These are phyloP conservation scores for Dryoscopus gambensis DNA, from an alignment of 2,113 vertebrate species.

Conservation along the genomic window DNA sequence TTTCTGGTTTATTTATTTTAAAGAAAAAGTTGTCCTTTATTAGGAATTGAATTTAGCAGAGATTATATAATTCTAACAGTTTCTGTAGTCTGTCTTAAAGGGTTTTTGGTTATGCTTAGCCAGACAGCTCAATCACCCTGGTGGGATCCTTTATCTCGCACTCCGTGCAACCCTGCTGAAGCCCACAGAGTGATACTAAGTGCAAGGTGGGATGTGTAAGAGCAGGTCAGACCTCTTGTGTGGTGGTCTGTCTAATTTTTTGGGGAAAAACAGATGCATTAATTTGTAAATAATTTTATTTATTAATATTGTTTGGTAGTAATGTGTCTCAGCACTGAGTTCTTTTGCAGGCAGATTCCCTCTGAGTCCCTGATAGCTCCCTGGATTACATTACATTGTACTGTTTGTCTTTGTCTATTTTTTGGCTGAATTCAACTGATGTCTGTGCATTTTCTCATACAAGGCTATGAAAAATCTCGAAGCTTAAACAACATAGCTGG, in stretches of 20 bases:
- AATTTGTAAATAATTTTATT: slow-evolving; percentile 4
- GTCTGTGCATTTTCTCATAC: slow-evolving; percentile 85
- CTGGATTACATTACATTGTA: slow-evolving; percentile 75
- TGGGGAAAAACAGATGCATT: neutral
- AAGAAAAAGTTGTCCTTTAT: neutral
- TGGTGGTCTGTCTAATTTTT: neutral
- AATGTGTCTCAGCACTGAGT: slow-evolving; percentile 50
- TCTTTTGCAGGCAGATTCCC: slow-evolving; percentile 51
- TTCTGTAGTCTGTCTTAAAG: neutral
- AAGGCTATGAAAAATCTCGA: slow-evolving; percentile 96
- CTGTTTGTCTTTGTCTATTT: slow-evolving; percentile 83
- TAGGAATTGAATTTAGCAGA: neutral
- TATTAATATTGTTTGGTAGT: neutral
- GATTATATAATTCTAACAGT: neutral
- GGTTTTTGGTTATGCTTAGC: neutral
- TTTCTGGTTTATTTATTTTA: neutral
- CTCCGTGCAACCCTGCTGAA: neutral
- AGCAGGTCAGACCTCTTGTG: neutral
- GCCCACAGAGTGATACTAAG: neutral
- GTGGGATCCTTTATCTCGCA: neutral
- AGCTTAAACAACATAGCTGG: slow-evolving; percentile 97
- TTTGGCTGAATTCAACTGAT: slow-evolving; percentile 82
- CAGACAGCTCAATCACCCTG: neutral
- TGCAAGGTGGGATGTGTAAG: neutral
- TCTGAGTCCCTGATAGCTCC: slow-evolving; percentile 43